Evolutionary conservation across 2,797 vertebrate genomes (phyloP).

Genomic region (Dipus sagitta): DNA sequence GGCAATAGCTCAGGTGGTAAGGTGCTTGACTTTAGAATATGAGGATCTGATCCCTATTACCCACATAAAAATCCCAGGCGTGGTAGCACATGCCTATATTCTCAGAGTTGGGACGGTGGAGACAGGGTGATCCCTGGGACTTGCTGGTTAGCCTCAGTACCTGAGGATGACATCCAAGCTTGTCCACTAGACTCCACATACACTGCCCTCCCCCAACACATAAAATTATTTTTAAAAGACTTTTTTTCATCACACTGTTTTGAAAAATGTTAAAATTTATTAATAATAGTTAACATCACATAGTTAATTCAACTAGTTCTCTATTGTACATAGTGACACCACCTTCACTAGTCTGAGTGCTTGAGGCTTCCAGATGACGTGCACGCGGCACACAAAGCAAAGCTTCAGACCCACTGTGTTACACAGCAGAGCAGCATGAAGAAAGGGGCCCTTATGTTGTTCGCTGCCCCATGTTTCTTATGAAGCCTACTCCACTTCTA

Average conservation of each 20-base stretch:
- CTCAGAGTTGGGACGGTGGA: no score
- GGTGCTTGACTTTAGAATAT: no score
- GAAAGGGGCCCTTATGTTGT: neutral
- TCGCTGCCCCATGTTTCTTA: neutral
- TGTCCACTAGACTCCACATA: no score
- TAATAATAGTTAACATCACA: constrained; percentile 79
- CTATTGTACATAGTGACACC: constrained; percentile 68
- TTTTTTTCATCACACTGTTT: constrained; percentile 24
- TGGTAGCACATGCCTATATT: no score
- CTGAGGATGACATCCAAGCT: no score
- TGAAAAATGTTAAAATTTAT: constrained; percentile 82
- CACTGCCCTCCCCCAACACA: no score
- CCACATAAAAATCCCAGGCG: no score
- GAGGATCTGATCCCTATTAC: no score
- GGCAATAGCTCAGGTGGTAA: no score
- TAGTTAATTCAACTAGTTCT: constrained; percentile 75
- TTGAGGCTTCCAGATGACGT: constrained; percentile 49
- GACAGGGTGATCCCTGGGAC: no score
- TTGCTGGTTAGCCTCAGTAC: no score
- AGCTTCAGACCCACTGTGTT: constrained; percentile 16
- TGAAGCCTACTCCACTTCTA: constrained; percentile 28
- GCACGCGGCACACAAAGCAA: neutral
- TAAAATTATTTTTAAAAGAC: no score
- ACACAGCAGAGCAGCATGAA: constrained; percentile 46
- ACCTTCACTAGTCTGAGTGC: constrained; percentile 66